Evolutionary conservation across 2,888 invertebrate species (phyloP).

Genomic region (Drosophila ustulata): DNA sequence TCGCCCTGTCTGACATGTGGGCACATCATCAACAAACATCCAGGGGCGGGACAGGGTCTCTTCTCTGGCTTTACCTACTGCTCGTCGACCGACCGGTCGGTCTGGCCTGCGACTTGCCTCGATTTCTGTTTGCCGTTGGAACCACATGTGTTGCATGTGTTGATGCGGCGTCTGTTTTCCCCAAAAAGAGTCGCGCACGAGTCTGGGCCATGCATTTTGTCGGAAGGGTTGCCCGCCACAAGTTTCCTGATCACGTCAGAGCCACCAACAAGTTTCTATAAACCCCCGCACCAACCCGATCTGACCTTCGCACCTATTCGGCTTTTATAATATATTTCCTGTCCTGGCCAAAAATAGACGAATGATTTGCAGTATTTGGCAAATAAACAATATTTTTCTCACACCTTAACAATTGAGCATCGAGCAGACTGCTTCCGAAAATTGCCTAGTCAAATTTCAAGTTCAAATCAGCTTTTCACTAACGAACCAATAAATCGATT

Average conservation of each 20-base stretch:
- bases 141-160: slow-evolving; percentile 77
- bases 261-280: slow-evolving; percentile 15
- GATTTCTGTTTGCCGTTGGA: slow-evolving; percentile 42
- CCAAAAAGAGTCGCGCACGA: slow-evolving; percentile 17
- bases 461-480: slow-evolving; percentile 29
- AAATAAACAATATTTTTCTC: slow-evolving; percentile 26
- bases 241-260: slow-evolving; percentile 42
- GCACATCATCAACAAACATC: slow-evolving; percentile 40
- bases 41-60: slow-evolving; percentile 46
- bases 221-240: slow-evolving; percentile 32
- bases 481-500: slow-evolving; percentile 4
- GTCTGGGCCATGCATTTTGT: slow-evolving; percentile 25
- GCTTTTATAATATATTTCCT: slow-evolving; percentile 50
- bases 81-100: not conserved
- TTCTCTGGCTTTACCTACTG: slow-evolving; percentile 39
- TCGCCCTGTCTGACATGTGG: slow-evolving; percentile 55
- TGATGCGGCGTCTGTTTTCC: slow-evolving; percentile 34
- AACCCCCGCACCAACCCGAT: slow-evolving; percentile 11
- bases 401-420: slow-evolving; percentile 12
- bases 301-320: slow-evolving; percentile 62
- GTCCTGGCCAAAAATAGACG: slow-evolving; percentile 38
- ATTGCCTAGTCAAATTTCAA: slow-evolving; percentile 29
- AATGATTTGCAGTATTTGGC: slow-evolving; percentile 49
- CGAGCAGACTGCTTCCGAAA: not conserved
- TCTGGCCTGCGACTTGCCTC: slow-evolving; percentile 31